Conservation (phyloP, 2,888 invertebrate species). For the Apotomis capreana region DNA sequence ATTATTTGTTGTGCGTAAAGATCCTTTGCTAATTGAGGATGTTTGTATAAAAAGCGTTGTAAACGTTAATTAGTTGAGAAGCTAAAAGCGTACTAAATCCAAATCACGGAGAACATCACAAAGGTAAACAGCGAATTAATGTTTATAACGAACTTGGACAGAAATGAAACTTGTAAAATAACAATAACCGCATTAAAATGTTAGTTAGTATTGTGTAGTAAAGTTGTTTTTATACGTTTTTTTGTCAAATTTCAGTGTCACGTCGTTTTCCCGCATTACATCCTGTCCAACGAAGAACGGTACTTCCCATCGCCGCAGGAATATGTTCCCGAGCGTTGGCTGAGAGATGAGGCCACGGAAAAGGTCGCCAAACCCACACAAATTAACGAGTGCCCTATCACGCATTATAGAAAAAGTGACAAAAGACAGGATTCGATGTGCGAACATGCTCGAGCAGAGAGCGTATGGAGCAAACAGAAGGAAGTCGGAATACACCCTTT, state of each 20-base stretch:
- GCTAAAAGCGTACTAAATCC: constrained; percentile 20
- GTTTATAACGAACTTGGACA: neutral
- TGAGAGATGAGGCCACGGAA: constrained; percentile 77
- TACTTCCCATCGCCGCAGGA: constrained; percentile 88
- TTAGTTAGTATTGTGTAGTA: neutral
- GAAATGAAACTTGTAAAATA: neutral
- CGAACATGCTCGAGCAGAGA: constrained; percentile 48
- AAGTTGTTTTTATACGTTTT: neutral
- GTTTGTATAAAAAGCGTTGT: neutral
- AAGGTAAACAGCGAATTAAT: constrained; percentile 7
- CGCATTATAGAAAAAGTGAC: constrained; percentile 6
- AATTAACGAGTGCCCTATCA: constrained; percentile 21
- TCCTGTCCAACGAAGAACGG: constrained; percentile 87
- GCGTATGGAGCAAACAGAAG: constrained; percentile 74
- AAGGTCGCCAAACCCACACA: constrained; percentile 34
- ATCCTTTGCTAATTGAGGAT: constrained; percentile 14
- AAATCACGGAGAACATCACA: constrained; percentile 1
- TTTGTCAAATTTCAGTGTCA: constrained; percentile 84
- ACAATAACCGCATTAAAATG: neutral
- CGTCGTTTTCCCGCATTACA: constrained; percentile 90
- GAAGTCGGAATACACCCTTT: constrained; percentile 87
- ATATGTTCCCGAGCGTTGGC: constrained; percentile 91
- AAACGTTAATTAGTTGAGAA: constrained; percentile 20
- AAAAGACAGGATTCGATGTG: constrained; percentile 32
- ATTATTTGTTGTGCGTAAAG: constrained; percentile 12